Percentiles rank a stretch among this genome's conserved stretches.
Conservation (phyloP, 2,113 vertebrate species). For the Chaetura pelagica region DNA sequence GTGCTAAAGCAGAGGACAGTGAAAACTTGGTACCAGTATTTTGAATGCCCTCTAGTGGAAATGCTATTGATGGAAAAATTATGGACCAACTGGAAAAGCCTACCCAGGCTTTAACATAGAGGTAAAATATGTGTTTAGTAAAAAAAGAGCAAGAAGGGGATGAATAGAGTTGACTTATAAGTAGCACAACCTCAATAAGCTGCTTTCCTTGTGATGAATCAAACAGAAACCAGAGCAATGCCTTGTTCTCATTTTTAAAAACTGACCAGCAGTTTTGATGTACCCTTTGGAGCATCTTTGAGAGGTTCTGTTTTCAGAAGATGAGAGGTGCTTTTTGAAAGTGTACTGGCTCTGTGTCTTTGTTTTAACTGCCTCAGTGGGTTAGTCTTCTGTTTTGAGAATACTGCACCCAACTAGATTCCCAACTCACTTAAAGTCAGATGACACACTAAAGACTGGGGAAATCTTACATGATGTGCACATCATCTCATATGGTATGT, state of each 20-base stretch:
- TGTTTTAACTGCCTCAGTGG: neutral
- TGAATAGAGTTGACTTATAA: neutral
- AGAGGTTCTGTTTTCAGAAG: neutral
- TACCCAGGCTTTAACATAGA: neutral
- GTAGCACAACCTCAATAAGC: neutral
- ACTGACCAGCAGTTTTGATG: neutral
- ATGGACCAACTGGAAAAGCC: neutral
- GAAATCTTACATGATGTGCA: neutral
- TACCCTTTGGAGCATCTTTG: neutral
- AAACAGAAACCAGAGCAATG: neutral
- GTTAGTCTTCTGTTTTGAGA: neutral
- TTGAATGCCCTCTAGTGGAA: neutral
- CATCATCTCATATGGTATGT: no score
- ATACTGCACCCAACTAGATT: neutral
- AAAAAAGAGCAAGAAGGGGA: neutral
- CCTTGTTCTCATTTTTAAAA: neutral
- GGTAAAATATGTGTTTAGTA: neutral
- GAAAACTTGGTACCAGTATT: neutral
- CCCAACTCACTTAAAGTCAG: neutral
- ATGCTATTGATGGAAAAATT: neutral
- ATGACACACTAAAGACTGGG: neutral
- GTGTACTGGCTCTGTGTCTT: neutral
- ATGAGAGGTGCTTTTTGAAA: neutral
- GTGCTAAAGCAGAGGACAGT: neutral
- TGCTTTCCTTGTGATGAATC: neutral